Conservation (phyloP, 2,888 invertebrate genomes). For the Aporophyla lueneburgensis region DNA sequence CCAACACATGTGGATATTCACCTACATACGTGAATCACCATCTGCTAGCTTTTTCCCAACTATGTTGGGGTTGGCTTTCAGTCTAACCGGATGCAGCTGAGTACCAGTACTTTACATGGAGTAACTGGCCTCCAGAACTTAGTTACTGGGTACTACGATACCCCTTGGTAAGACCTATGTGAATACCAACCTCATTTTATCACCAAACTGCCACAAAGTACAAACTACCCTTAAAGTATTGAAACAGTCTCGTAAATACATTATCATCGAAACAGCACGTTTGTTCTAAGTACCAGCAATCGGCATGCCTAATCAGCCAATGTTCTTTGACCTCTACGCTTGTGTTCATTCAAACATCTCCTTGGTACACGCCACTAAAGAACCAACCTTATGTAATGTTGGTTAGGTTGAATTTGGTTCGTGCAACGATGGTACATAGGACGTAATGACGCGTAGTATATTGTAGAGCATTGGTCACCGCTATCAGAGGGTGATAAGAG, state of each 20-base stretch:
- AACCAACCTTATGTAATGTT: slow-evolving; percentile 48
- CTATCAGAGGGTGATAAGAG: slow-evolving; percentile 85
- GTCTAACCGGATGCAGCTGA: no score
- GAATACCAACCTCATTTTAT: neutral
- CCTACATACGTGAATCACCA: neutral
- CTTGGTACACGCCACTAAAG: slow-evolving; percentile 45
- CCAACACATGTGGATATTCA: no score
- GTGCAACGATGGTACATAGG: slow-evolving; percentile 63
- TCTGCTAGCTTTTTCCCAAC: no score
- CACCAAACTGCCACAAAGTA: slow-evolving; percentile 22
- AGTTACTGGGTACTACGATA: no score
- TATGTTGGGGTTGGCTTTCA: no score
- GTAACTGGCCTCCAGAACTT: no score
- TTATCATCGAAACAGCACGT: slow-evolving; percentile 71
- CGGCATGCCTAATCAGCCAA: slow-evolving; percentile 81
- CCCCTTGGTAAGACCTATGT: no score
- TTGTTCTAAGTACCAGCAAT: slow-evolving; percentile 78
- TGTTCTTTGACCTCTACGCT: slow-evolving; percentile 87
- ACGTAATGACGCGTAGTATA: slow-evolving; percentile 63
- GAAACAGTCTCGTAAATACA: slow-evolving; percentile 53
- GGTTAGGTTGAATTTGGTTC: slow-evolving; percentile 68
- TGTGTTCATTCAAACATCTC: slow-evolving; percentile 67
- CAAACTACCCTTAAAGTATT: slow-evolving; percentile 49
- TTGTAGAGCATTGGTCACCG: slow-evolving; percentile 80
- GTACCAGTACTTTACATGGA: no score